phyloP scores from a whole-genome alignment of 2,797 vertebrate genomes.

The Crocidura indochinensis region DNA sequence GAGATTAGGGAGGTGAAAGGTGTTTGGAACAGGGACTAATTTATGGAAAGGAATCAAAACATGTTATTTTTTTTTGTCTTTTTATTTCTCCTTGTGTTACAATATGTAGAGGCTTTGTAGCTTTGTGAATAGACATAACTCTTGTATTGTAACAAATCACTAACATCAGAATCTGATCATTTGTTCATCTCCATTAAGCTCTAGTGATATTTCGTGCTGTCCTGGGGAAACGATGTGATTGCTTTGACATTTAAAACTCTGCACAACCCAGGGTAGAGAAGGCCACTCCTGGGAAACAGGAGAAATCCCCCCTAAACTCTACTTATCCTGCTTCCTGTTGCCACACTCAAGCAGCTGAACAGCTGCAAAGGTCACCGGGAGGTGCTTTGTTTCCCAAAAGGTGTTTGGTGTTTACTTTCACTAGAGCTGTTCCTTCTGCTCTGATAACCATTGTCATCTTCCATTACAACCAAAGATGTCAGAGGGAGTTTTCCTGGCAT shows the following conservation, averaged over 20 bases:
- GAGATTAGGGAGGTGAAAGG: background rate
- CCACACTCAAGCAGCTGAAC: background rate
- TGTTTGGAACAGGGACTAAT: background rate
- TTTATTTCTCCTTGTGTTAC: constrained; percentile 60
- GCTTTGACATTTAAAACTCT: constrained; percentile 71
- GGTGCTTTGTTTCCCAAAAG: constrained; percentile 75
- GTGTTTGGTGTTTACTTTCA: constrained; percentile 76
- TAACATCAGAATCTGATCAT: constrained; percentile 70
- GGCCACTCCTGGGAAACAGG: background rate
- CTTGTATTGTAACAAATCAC: constrained; percentile 36
- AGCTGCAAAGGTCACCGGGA: constrained; percentile 64
- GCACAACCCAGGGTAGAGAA: background rate
- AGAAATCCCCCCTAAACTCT: background rate
- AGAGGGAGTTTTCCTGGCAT: constrained; percentile 75
- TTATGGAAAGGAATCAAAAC: background rate
- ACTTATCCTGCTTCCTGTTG: background rate
- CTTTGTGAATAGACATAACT: constrained; percentile 46
- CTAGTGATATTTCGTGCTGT: constrained; percentile 73
- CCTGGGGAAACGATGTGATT: constrained; percentile 63
- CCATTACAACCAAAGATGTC: constrained; percentile 70
- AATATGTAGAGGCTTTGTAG: constrained; percentile 69
- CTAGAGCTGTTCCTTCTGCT: constrained; percentile 76
- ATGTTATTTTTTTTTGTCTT: background rate
- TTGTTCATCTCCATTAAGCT: constrained; percentile 78
- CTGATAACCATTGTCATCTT: constrained; percentile 80